A percentile compares a stretch with the other conserved stretches of the same genome.
Evolutionary conservation across 2,797 vertebrate species (phyloP).

Genomic region (Phylloscopus collybita): DNA sequence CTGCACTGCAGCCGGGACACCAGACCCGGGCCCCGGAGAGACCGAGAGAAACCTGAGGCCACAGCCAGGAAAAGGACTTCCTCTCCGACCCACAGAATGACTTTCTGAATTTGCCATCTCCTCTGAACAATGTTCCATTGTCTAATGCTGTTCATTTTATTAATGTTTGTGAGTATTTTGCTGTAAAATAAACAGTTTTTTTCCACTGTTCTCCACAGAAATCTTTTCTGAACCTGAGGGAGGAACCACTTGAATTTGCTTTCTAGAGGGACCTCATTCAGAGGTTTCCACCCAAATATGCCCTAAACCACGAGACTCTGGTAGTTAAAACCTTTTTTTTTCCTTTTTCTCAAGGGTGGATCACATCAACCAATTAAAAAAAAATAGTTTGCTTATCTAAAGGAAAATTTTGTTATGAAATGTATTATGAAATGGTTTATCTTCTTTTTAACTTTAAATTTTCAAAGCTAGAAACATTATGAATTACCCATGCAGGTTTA

Average conservation of each 20-base stretch:
- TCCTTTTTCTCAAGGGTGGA: neutral
- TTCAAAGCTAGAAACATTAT: neutral
- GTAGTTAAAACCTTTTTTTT: neutral
- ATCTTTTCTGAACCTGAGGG: accelerated
- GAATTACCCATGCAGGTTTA: neutral
- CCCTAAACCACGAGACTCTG: neutral
- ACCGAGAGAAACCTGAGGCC: neutral
- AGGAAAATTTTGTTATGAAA: neutral
- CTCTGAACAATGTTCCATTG: neutral
- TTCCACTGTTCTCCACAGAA: neutral
- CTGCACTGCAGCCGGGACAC: neutral
- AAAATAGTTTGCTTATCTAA: neutral
- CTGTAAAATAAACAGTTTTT: neutral
- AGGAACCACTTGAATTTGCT: neutral
- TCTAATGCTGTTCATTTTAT: neutral
- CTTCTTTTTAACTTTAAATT: neutral
- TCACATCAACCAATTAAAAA: neutral
- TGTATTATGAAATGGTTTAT: neutral
- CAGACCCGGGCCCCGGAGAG: accelerated
- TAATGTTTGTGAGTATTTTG: neutral
- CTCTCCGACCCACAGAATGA: neutral
- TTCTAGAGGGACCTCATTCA: neutral
- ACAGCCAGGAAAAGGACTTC: neutral
- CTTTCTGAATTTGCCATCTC: no score
- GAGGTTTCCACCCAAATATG: neutral